Conservation (phyloP, 2,888 invertebrate species). For the Cantharis rustica region DNA sequence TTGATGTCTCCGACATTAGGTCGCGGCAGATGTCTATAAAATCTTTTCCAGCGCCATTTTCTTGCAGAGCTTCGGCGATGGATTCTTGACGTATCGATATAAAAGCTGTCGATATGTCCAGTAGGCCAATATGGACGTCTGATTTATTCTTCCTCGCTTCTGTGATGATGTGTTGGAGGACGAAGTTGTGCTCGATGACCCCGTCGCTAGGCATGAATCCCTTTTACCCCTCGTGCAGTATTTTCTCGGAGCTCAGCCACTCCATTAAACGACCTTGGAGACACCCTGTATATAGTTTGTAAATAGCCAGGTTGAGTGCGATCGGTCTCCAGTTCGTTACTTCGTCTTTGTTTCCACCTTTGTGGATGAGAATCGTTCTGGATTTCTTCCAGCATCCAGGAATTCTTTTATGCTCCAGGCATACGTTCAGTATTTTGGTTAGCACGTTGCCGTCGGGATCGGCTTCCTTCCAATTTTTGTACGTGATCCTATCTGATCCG, state of each 20-base stretch:
- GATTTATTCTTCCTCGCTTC: background rate
- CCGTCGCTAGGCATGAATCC: background rate
- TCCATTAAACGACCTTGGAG: background rate
- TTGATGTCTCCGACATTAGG: too few relatives aligned
- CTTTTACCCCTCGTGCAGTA: background rate
- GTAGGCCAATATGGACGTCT: too few relatives aligned
- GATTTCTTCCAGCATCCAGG: too few relatives aligned
- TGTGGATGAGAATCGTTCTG: background rate
- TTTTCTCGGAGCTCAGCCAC: too few relatives aligned
- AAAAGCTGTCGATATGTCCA: too few relatives aligned
- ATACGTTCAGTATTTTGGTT: too few relatives aligned
- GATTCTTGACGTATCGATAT: too few relatives aligned
- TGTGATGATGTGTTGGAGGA: background rate
- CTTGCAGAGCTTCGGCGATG: too few relatives aligned
- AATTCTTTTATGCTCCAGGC: too few relatives aligned
- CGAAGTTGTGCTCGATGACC: background rate
- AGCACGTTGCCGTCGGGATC: background rate
- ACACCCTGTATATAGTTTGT: background rate
- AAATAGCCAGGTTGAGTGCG: background rate
- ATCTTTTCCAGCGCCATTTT: too few relatives aligned
- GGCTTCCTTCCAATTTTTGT: background rate
- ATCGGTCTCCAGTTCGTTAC: background rate
- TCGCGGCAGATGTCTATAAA: background rate
- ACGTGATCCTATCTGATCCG: background rate
- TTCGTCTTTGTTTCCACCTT: background rate